phyloP scores from a whole-genome alignment of 2,797 vertebrate species.

The Glyptemys insculpta region DNA sequence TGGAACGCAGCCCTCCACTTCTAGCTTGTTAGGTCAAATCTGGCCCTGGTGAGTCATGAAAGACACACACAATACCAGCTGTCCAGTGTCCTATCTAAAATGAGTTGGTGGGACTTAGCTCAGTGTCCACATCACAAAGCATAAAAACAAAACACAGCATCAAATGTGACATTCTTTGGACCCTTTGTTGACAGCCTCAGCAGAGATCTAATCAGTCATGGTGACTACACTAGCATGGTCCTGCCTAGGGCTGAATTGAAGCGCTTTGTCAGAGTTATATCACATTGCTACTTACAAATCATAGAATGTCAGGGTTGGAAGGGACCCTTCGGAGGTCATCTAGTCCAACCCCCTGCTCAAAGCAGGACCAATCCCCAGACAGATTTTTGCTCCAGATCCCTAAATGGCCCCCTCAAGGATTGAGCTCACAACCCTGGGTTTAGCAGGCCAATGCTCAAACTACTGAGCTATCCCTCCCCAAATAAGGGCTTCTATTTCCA shows the following conservation, averaged over 20 bases:
- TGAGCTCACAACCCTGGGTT: too few species aligned
- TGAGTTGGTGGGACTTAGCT: background rate
- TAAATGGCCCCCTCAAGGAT: too few species aligned
- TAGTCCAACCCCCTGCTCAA: too few species aligned
- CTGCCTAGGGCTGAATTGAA: background rate
- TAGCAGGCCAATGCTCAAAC: too few species aligned
- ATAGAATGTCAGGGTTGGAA: too few species aligned
- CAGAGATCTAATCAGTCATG: background rate
- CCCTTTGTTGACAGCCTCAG: background rate
- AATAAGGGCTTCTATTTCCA: too few species aligned
- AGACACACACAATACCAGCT: background rate
- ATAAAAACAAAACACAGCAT: background rate
- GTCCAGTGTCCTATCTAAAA: background rate
- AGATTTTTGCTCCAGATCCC: too few species aligned
- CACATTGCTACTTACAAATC: background rate
- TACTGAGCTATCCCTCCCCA: too few species aligned
- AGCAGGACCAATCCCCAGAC: too few species aligned
- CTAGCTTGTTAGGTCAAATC: fast-evolving
- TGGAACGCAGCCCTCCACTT: background rate
- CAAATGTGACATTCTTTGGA: background rate
- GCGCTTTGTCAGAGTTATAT: background rate
- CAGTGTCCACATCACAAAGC: background rate
- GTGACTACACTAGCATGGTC: background rate
- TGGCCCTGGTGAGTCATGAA: background rate
- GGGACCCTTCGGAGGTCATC: too few species aligned